A percentile compares a stretch with the other conserved stretches of the same genome.
These are phyloP conservation scores for Asarcornis scutulata DNA, from an alignment of 2,113 vertebrate species.

Conservation along the genomic window DNA sequence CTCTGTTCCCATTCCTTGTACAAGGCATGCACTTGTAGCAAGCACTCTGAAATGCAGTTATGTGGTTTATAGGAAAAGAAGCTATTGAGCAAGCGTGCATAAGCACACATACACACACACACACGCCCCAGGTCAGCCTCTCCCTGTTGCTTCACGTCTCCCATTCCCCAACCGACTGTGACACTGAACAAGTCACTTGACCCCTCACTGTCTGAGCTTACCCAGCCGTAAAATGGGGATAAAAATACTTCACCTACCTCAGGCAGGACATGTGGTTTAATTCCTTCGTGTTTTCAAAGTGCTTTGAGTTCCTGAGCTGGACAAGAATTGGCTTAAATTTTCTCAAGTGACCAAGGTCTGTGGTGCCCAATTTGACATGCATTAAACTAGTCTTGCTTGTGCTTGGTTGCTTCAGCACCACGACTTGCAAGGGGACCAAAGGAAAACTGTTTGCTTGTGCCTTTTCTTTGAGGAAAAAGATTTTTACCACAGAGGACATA, in stretches of 20 bases:
- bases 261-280: background rate
- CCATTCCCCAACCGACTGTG: accelerated
- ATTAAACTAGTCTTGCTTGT: background rate
- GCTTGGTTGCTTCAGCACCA: background rate
- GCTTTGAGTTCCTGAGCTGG: background rate
- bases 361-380: background rate
- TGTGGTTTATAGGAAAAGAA: background rate
- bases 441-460: accelerated
- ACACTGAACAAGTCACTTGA: background rate
- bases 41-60: background rate
- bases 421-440: background rate
- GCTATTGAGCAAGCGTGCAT: accelerated
- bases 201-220: background rate
- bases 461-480: background rate
- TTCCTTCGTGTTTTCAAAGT: background rate
- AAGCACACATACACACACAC: background rate
- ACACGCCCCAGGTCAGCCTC: background rate
- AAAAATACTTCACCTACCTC: background rate
- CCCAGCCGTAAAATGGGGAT: background rate
- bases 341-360: background rate
- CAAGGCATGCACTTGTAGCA: background rate
- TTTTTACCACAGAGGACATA: background rate
- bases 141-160: background rate
- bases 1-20: accelerated
- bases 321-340: background rate